Percentiles rank a stretch among this genome's conserved stretches.
These are phyloP conservation scores for Plagodis pulveraria DNA, from an alignment of 2,888 invertebrate genomes.

Conservation along the genomic window DNA sequence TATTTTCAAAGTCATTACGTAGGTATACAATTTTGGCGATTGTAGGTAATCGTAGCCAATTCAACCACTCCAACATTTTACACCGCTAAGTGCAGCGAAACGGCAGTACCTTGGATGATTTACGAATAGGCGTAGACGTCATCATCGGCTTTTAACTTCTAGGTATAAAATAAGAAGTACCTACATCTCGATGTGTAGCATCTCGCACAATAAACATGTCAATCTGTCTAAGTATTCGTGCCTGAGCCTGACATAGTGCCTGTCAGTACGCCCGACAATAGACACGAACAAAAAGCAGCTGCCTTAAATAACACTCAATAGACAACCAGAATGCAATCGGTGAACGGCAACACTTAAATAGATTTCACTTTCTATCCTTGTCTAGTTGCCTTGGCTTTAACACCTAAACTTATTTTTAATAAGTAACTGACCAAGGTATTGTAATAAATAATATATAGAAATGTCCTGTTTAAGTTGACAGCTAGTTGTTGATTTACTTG, in stretches of 20 bases:
- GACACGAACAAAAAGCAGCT: constrained; percentile 48
- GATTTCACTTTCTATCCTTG: constrained; percentile 78
- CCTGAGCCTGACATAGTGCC: not conserved
- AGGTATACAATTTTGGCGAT: no score
- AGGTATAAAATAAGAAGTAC: no score
- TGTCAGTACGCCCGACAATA: constrained; percentile 35
- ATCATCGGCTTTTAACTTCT: no score
- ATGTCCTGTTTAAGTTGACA: no score
- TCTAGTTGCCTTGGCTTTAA: constrained; percentile 61
- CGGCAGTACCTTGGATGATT: no score
- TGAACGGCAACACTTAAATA: constrained; percentile 67
- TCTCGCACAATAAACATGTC: constrained; percentile 7
- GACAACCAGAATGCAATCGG: constrained; percentile 55
- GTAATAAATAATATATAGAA: no score
- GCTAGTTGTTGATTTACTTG: no score
- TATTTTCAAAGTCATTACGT: no score
- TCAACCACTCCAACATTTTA: no score
- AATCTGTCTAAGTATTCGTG: constrained; percentile 4
- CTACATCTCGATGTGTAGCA: not conserved
- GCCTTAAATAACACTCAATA: constrained; percentile 43
- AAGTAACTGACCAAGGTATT: constrained; percentile 1
- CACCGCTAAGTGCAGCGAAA: no score
- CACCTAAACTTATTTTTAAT: constrained; percentile 22
- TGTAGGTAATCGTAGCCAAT: no score
- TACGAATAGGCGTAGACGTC: no score